Conservation (phyloP, 2,113 vertebrate genomes). For the Furnarius figulus region DNA sequence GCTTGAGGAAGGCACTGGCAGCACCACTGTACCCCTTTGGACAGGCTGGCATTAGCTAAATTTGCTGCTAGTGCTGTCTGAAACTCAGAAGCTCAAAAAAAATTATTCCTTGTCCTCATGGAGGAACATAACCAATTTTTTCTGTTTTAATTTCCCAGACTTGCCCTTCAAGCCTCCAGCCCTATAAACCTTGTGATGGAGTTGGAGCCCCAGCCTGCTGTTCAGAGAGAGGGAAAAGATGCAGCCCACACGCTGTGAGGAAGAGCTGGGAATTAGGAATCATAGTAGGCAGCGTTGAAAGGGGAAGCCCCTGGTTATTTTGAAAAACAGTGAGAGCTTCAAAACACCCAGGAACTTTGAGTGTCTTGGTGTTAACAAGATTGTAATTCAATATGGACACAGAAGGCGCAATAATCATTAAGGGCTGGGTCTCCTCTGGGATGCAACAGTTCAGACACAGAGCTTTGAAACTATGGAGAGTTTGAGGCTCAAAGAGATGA, state of each 20-base stretch:
- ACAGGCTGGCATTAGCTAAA: rapidly evolving
- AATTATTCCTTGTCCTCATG: not conserved
- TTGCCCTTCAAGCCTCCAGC: not conserved
- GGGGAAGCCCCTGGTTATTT: not conserved
- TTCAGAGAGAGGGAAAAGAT: not conserved
- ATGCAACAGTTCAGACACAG: not conserved
- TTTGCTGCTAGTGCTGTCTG: not conserved
- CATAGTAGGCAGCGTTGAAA: not conserved
- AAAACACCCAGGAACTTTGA: not conserved
- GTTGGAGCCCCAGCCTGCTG: not conserved
- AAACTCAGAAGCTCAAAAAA: not conserved
- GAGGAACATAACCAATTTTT: not conserved
- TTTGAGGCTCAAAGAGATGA: not conserved
- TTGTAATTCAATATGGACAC: not conserved
- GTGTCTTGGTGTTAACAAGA: not conserved
- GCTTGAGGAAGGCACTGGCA: not conserved
- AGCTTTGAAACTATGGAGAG: conserved; percentile 9
- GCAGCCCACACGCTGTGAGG: not conserved
- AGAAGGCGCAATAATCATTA: not conserved
- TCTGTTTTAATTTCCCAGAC: not conserved
- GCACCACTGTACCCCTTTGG: not conserved
- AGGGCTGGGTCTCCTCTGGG: not conserved
- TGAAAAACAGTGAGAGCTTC: not conserved
- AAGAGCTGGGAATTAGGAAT: not conserved
- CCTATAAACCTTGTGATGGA: not conserved